Conservation (phyloP, 2,888 invertebrate genomes). For the Notocelia uddmanniana region DNA sequence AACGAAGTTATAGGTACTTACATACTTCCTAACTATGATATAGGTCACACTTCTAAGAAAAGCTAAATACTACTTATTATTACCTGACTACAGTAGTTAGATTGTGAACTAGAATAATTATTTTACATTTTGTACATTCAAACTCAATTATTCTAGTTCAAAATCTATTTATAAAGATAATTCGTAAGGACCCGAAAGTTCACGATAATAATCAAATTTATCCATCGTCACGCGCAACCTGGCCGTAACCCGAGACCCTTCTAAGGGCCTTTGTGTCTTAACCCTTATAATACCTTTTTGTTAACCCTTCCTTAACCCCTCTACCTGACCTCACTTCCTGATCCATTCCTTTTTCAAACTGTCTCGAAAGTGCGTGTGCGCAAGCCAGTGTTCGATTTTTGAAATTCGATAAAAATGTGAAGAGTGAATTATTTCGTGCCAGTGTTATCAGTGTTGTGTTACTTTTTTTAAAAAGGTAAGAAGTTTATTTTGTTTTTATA, state of each 20-base stretch:
- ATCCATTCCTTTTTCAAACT: slow-evolving; percentile 79
- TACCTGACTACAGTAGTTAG: too few species aligned
- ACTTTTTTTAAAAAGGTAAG: slow-evolving; percentile 27
- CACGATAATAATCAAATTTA: slow-evolving; percentile 42
- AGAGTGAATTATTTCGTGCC: slow-evolving; percentile 37
- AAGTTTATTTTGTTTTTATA: not conserved
- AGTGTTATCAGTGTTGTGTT: slow-evolving; percentile 35
- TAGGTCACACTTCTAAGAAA: too few species aligned
- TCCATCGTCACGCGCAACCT: slow-evolving; percentile 65
- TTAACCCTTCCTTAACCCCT: slow-evolving; percentile 83
- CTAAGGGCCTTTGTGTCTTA: slow-evolving; percentile 69
- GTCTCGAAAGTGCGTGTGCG: slow-evolving; percentile 80
- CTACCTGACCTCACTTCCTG: slow-evolving; percentile 84
- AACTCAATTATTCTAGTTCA: slow-evolving; percentile 6
- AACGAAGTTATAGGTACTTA: too few species aligned
- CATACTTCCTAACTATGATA: too few species aligned
- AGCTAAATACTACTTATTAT: too few species aligned
- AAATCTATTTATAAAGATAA: slow-evolving; percentile 24
- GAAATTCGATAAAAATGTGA: slow-evolving; percentile 46
- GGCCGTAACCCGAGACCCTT: slow-evolving; percentile 71
- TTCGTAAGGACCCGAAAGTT: slow-evolving; percentile 11
- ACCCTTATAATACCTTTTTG: slow-evolving; percentile 79
- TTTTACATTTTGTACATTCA: not conserved
- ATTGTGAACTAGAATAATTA: too few species aligned
- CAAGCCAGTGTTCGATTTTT: slow-evolving; percentile 61